Base-by-base conservation (phyloP, 35 echinoderm and acorn worm genomes). In the Stichopus chloronotus region DNA sequence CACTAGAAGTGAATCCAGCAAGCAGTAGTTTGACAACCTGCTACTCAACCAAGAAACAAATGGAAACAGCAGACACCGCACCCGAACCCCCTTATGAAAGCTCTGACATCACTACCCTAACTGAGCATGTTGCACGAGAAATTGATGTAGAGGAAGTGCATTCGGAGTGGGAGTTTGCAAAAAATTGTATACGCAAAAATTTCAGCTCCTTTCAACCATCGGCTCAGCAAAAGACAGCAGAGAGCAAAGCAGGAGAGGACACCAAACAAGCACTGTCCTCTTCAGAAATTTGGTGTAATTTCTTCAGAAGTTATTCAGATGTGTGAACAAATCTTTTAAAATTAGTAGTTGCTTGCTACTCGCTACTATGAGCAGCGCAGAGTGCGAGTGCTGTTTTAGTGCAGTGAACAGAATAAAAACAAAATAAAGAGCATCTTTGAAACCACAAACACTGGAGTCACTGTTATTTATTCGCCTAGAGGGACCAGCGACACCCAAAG, bases 341-440 rank as follows among this genome's bases (percentile, higher is more conserved):
- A 71, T n/a, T 71, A n/a, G 65, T 71, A 13, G n/a, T 71, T 71
- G 65, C 65, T 11, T 71, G 1, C n/a, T 71, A 71, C 63, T 68
- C 17, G 17, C 63, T 68, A 4, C 65, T n/a, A 71, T 71, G 65
- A 71, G 65, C 4, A 71, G 65, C 65, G 65, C 1, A 13, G 65
- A 4, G 65, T 71, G 78, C 30, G 78, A 81, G 23, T 4, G 78
- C 30, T 81, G 78, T 52, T 81, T 81, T 81, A 81, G 78, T 81
- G 78, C 78, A 81, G 78, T 81, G 30, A 81, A 81, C 78, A 81
- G 78, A 23, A 81, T 81, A n/a, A 81, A 81, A 81, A 81, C 78
- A 81, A 25, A 81, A 4, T 11, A 81, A 1, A 12, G 78, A 52
- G 78, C 78, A 71, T 71, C 63, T 71, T 71, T 71, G 63, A 71